A percentile compares a stretch with the other conserved stretches of the same genome.
Evolutionary conservation across 2,888 invertebrate genomes (phyloP).

Genomic region (Nymphalis c-album): DNA sequence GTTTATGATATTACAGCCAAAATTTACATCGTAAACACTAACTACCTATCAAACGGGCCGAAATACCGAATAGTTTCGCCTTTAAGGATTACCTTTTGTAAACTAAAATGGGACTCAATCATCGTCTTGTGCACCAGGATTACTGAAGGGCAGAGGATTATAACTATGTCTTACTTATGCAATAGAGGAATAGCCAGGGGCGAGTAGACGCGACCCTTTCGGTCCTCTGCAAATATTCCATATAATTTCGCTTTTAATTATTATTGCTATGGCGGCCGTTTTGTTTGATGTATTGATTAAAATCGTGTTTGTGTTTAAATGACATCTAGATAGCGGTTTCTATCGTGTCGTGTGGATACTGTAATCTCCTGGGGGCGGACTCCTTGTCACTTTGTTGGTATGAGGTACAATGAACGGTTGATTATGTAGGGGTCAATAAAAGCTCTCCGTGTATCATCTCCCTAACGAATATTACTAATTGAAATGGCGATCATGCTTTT

Average conservation of each 20-base stretch:
- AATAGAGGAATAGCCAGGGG: conserved; percentile 59
- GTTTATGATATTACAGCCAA: conserved; percentile 77
- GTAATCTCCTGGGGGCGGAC: conserved; percentile 51
- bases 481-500: conserved; percentile 28
- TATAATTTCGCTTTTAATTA: conserved; percentile 81
- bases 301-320: conserved; percentile 75
- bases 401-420: conserved; percentile 30
- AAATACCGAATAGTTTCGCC: conserved; percentile 74
- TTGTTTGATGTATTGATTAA: conserved; percentile 82
- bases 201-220: conserved; percentile 57
- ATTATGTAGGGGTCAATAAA: conserved; percentile 39
- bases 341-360: conserved; percentile 62
- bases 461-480: conserved; percentile 35
- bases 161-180: conserved; percentile 54
- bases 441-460: conserved; percentile 31
- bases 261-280: conserved; percentile 74
- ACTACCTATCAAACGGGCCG: conserved; percentile 63
- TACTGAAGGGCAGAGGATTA: conserved; percentile 65
- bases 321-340: conserved; percentile 56
- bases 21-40: conserved; percentile 80
- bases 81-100: conserved; percentile 81
- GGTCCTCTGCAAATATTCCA: conserved; percentile 79
- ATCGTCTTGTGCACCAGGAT: conserved; percentile 77
- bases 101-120: conserved; percentile 80
- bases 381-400: conserved; percentile 43